These are phyloP conservation scores for Amorpha juglandis DNA, from an alignment of 2,888 invertebrate genomes.

Conservation along the genomic window DNA sequence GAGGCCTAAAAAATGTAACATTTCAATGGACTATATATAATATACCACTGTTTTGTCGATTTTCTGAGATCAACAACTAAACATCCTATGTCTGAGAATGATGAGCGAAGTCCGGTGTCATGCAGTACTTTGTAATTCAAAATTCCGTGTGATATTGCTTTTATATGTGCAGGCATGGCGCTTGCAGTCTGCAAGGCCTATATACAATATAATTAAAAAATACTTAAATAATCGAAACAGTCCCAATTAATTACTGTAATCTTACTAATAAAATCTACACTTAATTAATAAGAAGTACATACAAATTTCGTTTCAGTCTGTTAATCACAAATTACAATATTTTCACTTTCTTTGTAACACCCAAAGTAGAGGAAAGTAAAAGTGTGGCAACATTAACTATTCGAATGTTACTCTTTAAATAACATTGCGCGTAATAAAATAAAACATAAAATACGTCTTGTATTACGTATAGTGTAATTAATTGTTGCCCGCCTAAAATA, in stretches of 20 bases:
- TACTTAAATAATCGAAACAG: background rate
- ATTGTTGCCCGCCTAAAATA: background rate
- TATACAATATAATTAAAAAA: no score
- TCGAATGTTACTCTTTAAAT: slow-evolving; percentile 11
- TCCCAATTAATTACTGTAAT: background rate
- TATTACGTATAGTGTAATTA: slow-evolving; percentile 4
- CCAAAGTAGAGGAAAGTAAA: slow-evolving; percentile 36
- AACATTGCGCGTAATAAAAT: slow-evolving; percentile 2
- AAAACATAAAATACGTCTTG: background rate
- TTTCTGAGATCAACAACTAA: no score
- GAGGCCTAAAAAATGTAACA: no score
- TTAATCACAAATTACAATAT: slow-evolving; percentile 36
- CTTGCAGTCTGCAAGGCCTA: no score
- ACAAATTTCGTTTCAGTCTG: slow-evolving; percentile 33
- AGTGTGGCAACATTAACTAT: slow-evolving; percentile 16
- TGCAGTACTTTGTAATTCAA: no score
- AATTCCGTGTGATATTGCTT: no score
- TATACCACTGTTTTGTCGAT: no score
- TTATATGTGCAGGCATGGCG: no score
- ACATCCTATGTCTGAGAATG: no score
- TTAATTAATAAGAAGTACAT: slow-evolving; percentile 3
- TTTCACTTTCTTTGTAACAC: slow-evolving; percentile 41
- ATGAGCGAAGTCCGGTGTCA: no score
- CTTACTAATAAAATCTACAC: background rate
- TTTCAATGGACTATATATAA: no score